A percentile compares a stretch with the other conserved stretches of the same genome.
Conservation (phyloP, 2,797 vertebrate species). For the Chromobotia macracanthus region DNA sequence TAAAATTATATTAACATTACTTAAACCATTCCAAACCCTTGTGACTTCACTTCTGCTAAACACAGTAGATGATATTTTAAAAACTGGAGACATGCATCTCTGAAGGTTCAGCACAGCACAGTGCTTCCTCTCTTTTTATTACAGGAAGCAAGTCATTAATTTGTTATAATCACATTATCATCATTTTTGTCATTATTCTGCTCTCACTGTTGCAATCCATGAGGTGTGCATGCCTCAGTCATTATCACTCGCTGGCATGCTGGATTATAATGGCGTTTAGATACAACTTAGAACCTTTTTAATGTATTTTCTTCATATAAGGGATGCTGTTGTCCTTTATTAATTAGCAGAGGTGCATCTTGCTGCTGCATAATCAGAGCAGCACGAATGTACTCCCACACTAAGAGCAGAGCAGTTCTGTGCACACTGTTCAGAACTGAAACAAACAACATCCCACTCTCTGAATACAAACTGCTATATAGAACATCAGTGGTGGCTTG, state of each 20-base stretch:
- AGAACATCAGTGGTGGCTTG: neutral
- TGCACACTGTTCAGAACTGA: neutral
- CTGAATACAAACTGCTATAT: constrained; percentile 2
- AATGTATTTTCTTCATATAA: neutral
- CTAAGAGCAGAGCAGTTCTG: neutral
- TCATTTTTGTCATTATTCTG: constrained; percentile 48
- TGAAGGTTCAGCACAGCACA: neutral
- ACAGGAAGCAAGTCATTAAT: constrained; percentile 24
- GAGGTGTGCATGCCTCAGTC: constrained; percentile 39
- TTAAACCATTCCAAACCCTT: neutral
- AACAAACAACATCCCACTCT: neutral
- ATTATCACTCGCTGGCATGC: constrained; percentile 46
- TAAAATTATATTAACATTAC: too few relatives aligned
- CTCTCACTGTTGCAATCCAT: constrained; percentile 44
- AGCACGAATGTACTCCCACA: constrained; percentile 30
- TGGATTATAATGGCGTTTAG: constrained; percentile 36
- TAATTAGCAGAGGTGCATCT: constrained; percentile 32
- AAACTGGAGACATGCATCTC: neutral
- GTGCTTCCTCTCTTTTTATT: neutral
- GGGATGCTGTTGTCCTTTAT: constrained; percentile 26
- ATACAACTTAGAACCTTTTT: constrained; percentile 20
- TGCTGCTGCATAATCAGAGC: constrained; percentile 2
- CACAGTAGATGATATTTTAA: neutral
- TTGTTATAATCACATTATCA: constrained; percentile 25
- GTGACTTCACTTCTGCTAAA: neutral